Conservation (phyloP, 2,888 invertebrate genomes). For the Xylota sylvarum region DNA sequence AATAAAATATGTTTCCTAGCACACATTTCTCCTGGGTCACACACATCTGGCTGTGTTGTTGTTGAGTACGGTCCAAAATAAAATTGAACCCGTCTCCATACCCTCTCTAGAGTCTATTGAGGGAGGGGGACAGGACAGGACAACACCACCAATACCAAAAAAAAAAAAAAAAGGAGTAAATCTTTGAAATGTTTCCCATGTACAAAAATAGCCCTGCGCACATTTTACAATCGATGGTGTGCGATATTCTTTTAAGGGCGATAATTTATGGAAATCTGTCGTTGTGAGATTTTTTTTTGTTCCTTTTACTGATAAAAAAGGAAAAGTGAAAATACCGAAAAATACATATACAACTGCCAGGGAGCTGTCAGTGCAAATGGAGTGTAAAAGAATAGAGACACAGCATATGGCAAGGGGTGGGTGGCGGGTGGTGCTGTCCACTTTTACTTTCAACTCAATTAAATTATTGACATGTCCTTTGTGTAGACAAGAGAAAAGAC, state of each 20-base stretch:
- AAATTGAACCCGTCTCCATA: conserved; percentile 36
- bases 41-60: conserved; percentile 58
- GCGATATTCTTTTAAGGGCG: conserved; percentile 34
- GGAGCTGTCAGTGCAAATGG: conserved; percentile 35
- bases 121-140: background rate
- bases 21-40: conserved; percentile 53
- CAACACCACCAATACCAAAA: background rate
- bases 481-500: background rate
- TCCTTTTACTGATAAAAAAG: background rate
- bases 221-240: conserved; percentile 45
- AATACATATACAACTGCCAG: conserved; percentile 12
- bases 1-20: conserved; percentile 65
- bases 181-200: conserved; percentile 12
- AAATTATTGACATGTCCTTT: conserved; percentile 27
- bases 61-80: conserved; percentile 63
- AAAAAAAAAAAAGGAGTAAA: conserved; percentile 10
- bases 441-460: conserved; percentile 38
- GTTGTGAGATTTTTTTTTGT: conserved; percentile 25
- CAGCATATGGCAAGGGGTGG: background rate
- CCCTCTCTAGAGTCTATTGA: conserved; percentile 8
- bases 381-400: conserved; percentile 17
- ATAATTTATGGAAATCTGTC: conserved; percentile 52
- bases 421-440: conserved; percentile 1
- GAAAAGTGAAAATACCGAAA: conserved; percentile 21
- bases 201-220: conserved; percentile 21